Evolutionary conservation across 2,797 vertebrate species (phyloP).

Genomic region (Bradypus variegatus): DNA sequence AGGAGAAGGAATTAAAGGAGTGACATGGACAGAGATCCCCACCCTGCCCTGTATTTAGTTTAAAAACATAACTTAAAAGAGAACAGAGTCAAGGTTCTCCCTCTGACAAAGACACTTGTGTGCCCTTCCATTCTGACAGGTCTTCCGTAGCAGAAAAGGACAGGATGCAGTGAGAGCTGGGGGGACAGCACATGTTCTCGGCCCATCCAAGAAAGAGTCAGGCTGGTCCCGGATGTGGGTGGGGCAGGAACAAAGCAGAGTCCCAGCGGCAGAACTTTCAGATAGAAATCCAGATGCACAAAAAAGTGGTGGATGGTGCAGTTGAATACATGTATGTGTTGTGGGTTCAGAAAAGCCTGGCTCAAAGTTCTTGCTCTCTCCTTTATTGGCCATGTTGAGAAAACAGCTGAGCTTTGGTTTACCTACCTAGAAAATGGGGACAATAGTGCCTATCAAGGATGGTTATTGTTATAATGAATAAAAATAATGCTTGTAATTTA

Average conservation of each 20-base stretch:
- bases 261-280: not conserved
- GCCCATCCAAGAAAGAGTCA: not conserved
- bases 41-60: not conserved
- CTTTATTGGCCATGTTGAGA: not conserved
- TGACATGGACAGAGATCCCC: not conserved
- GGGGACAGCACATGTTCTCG: not conserved
- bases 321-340: rapidly evolving
- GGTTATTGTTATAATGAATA: not conserved
- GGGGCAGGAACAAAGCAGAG: not conserved
- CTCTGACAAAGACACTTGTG: not conserved
- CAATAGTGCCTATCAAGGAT: not conserved
- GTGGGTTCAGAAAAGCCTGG: not conserved
- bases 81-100: not conserved
- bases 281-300: not conserved
- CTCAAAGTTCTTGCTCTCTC: not conserved
- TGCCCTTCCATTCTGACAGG: not conserved
- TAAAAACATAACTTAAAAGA: not conserved
- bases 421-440: not conserved
- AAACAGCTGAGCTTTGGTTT: not conserved
- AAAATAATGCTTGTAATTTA: not conserved
- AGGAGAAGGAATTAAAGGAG: not conserved
- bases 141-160: too few species aligned
- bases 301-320: rapidly evolving
- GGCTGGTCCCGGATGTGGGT: not conserved
- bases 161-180: not conserved